Evolutionary conservation across 2,113 vertebrate genomes (phyloP).

Genomic region (Otus sunia): DNA sequence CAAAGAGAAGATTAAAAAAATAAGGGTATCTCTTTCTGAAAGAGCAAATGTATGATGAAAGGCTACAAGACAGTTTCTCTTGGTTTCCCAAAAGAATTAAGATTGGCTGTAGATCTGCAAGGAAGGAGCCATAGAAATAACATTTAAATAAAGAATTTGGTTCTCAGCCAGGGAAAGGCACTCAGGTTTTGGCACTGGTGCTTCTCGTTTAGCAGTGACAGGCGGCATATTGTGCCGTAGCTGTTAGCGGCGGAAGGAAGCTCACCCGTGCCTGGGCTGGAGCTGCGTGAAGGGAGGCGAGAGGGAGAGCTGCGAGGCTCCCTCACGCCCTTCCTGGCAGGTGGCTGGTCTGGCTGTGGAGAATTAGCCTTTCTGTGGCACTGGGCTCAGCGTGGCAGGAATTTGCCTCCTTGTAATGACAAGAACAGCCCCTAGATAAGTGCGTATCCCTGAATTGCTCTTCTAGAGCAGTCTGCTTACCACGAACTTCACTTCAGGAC

Average conservation of each 20-base stretch:
- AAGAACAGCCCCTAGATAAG: background rate
- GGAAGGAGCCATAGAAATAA: background rate
- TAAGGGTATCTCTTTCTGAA: background rate
- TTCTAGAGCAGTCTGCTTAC: background rate
- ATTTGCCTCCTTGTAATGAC: background rate
- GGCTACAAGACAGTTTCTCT: background rate
- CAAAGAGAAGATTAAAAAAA: background rate
- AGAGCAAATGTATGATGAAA: background rate
- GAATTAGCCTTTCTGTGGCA: background rate
- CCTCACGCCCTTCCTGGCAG: background rate
- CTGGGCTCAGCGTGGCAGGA: background rate
- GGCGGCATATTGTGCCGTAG: background rate
- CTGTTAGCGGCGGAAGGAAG: background rate
- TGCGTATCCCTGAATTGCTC: background rate
- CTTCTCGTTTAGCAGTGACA: background rate
- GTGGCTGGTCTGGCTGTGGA: background rate
- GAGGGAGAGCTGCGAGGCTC: background rate
- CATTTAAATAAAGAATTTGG: background rate
- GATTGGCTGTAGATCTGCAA: background rate
- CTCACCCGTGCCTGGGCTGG: background rate
- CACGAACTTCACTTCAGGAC: background rate
- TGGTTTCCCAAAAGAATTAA: background rate
- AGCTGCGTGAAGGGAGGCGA: background rate
- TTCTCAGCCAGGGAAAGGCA: constrained; percentile 10
- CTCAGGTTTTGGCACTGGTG: background rate